phyloP scores from a whole-genome alignment of 2,113 vertebrate species.

The Callionymus lyra region DNA sequence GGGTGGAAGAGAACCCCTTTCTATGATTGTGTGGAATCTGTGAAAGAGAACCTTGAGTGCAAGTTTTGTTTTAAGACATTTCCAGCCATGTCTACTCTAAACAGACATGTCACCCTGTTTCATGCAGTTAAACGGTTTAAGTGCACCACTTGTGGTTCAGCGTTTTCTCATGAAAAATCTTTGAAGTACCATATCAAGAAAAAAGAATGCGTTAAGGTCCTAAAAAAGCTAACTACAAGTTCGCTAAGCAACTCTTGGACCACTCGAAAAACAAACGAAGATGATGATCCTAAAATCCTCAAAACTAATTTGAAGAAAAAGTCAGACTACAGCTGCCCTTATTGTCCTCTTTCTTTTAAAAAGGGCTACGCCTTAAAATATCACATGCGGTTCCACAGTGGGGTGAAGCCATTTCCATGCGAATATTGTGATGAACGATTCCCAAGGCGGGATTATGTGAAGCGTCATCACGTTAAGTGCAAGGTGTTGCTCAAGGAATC shows the following conservation, averaged over 20 bases:
- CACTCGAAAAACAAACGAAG: too few species aligned
- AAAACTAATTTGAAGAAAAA: conserved; percentile 46
- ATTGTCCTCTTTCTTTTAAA: conserved; percentile 58
- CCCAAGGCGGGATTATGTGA: conserved; percentile 63
- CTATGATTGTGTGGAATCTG: conserved; percentile 5
- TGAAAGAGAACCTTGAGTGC: conserved; percentile 41
- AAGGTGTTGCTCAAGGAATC: conserved; percentile 50
- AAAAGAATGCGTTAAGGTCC: conserved; percentile 26
- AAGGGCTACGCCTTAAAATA: conserved; percentile 28
- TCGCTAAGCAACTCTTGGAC: neutral
- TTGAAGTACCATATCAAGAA: conserved; percentile 42
- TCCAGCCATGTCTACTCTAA: conserved; percentile 36
- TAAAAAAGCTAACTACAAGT: neutral
- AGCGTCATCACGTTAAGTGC: conserved; percentile 61
- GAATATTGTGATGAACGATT: conserved; percentile 59
- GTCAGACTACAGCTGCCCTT: conserved; percentile 46
- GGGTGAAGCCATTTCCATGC: conserved; percentile 64
- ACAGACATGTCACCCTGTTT: conserved; percentile 51
- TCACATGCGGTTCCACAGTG: conserved; percentile 63
- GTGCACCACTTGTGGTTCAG: conserved; percentile 45
- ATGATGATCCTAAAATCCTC: conserved; percentile 18
- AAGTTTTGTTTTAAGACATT: conserved; percentile 51
- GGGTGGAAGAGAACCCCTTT: conserved; percentile 42
- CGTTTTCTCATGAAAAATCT: conserved; percentile 42
- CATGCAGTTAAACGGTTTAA: conserved; percentile 49